Evolutionary conservation across 1,140 invertebrate genomes (phyloP), one percentile per base, ranked within the genome.

Genomic region (Homarus americanus): DNA sequence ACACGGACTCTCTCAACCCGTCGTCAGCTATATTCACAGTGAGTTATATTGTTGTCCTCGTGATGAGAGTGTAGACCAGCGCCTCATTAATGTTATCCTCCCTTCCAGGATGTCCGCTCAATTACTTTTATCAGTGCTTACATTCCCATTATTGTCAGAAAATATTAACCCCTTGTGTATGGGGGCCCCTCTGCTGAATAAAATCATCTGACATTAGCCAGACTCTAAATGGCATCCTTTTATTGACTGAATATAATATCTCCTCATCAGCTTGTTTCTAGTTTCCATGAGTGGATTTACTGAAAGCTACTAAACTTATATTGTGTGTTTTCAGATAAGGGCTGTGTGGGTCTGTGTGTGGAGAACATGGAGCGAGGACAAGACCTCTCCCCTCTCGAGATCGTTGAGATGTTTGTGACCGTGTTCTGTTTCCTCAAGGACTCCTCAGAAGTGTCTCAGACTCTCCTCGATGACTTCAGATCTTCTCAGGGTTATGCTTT

Each of bases 371-470:
- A 98, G 95, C 96, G 97, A 94, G 94, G 94, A 38, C 96, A 98
- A 95, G 97, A 99, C 94, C 95, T 99, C 93, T 97, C 97, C 91
- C 98, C 98, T n/a, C 95, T 99, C 93, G 98, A 99, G 95, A 96
- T 99, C 92, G 98, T 99, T 20, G 98, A 99, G 95, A 99, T 99
- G 98, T 98, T 99, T 95, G 98, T 99, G 49, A 98, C 98, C 20
- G 97, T 99, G 44, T 99, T 99, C 95, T 99, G 98, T 95, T 99
- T 99, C 94, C 95, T 99, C 79, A 99, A 99, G 95, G 98, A 99
- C 94, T 99, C 98, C n/a, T 98, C 98, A 95, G 98, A 99, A 94
- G 97, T 99, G 82, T 98, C 98, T 89, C 98, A 98, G 94, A 96
- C 97, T 92, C 95, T 99, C 91, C 94, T 99, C 92, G 99, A 99